Conservation (phyloP, 2,888 invertebrate species). For the Drosophila mimetica region DNA sequence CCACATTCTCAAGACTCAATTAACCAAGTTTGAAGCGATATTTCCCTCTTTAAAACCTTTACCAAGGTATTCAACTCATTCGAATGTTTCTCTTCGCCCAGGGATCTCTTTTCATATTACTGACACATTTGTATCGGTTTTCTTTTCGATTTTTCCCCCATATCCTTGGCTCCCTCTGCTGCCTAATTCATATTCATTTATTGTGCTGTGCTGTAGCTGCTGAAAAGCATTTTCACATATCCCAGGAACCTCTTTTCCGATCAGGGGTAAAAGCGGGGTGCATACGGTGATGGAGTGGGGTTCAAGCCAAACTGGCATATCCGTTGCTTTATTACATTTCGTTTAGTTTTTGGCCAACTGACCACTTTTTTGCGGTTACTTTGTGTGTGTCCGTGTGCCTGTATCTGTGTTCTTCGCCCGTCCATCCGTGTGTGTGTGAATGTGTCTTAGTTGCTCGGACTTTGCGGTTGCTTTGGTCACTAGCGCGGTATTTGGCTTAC, state of each 20-base stretch:
- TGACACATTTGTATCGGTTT: slow-evolving; percentile 8
- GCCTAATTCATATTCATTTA: slow-evolving; percentile 76
- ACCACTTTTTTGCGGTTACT: slow-evolving; percentile 78
- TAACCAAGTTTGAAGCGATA: no score
- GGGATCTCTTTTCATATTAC: slow-evolving; percentile 5
- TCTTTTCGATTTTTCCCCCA: slow-evolving; percentile 9
- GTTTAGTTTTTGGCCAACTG: slow-evolving; percentile 79
- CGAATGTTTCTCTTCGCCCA: slow-evolving; percentile 1
- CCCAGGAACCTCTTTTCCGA: slow-evolving; percentile 32
- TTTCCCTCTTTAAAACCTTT: no score
- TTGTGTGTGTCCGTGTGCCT: slow-evolving; percentile 54
- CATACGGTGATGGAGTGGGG: slow-evolving; percentile 32
- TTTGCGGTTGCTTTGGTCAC: slow-evolving; percentile 56
- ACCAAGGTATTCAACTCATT: slow-evolving; percentile 14
- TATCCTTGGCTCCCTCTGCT: slow-evolving; percentile 34
- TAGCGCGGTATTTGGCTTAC: slow-evolving; percentile 53
- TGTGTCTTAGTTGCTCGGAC: slow-evolving; percentile 50
- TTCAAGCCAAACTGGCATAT: slow-evolving; percentile 74
- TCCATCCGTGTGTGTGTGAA: slow-evolving; percentile 27
- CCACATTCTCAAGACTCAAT: no score
- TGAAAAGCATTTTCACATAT: slow-evolving; percentile 34
- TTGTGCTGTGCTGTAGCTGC: slow-evolving; percentile 54
- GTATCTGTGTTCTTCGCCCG: slow-evolving; percentile 20
- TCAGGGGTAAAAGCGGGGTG: neutral
- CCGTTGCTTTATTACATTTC: slow-evolving; percentile 78